phyloP scores from a whole-genome alignment of 2,113 vertebrate species.

The Turdus rufiventris region DNA sequence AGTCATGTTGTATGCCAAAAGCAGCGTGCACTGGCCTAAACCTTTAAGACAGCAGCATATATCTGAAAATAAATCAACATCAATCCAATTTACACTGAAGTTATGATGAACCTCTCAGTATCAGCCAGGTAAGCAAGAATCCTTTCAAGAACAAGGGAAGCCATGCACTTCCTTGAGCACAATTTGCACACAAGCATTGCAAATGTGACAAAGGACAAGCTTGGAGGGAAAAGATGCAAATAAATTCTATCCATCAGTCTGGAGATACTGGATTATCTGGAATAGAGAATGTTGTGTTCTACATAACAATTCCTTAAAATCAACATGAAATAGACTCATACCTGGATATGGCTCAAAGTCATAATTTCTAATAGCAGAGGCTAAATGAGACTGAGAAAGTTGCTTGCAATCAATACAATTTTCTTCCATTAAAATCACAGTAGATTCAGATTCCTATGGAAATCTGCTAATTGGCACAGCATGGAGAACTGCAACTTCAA shows the following conservation, averaged over 20 bases:
- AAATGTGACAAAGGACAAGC: neutral
- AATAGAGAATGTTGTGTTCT: neutral
- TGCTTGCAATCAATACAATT: neutral
- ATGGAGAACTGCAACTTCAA: neutral
- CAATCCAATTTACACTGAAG: neutral
- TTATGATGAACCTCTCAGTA: neutral
- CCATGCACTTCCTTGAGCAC: neutral
- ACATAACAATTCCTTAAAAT: neutral
- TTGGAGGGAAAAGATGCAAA: neutral
- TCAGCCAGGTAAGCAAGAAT: neutral
- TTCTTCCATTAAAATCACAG: neutral
- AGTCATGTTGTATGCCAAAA: neutral
- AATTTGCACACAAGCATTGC: neutral
- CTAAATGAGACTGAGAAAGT: neutral
- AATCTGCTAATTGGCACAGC: neutral
- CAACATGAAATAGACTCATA: neutral
- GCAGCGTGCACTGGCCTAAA: neutral
- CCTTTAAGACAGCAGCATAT: neutral
- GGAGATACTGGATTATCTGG: neutral
- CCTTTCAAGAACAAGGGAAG: neutral
- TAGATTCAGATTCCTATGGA: neutral
- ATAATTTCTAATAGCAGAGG: neutral
- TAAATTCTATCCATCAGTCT: neutral
- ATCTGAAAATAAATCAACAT: neutral
- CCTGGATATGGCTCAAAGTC: neutral